Base-by-base conservation (phyloP, 1,140 invertebrate species). In the Drosophila gunungcola region DNA sequence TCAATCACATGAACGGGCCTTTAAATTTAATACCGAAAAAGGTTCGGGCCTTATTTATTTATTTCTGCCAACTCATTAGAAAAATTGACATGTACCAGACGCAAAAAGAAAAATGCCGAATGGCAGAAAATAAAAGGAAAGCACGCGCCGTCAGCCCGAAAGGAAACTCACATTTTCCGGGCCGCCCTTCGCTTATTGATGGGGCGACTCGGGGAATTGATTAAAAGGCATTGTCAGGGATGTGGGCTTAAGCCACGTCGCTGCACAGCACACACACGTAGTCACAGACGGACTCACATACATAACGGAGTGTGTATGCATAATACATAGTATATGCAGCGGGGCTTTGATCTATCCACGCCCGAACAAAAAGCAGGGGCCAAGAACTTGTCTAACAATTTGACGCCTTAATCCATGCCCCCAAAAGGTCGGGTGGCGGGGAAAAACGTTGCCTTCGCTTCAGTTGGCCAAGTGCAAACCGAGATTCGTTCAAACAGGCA, bases 131-230 rank as follows among this genome's bases (percentile, higher is more conserved):
- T 46, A 51, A 63, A 80, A 58, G 64, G 61, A 79, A 80, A 53
- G 78, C 77, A 75, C 74, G 80, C 73, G 61, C 72, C 38, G 45
- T n/a, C 25, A 34, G 38, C 11, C 53, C 55, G 39, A 88, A 76
- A 76, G 80, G 76, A 80, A 83, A 74, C 80, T 80, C 80, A 39
- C 57, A 89, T 89, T 89, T 89, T 89, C 80, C 76, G 78, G 54
- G 16, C 56, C 36, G 74, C 41, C 43, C 43, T 32, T 49, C 67
- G 53, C 73, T 83, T 65, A 84, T 83, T 88, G 84, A 89, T 73
- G 52, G 76, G 70, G 45, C 69, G 73, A 64, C 56, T 89, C 60
- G 69, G 67, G 77, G 65, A 89, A 89, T 89, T 89, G 85, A 89
- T 89, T 78, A 89, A 89, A 85, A 89, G 82, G 72, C 76, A 72